Percentiles rank a stretch among this genome's conserved stretches.
Evolutionary conservation across 2,888 invertebrate species (phyloP).

Genomic region (Lasioglossum vierecki): DNA sequence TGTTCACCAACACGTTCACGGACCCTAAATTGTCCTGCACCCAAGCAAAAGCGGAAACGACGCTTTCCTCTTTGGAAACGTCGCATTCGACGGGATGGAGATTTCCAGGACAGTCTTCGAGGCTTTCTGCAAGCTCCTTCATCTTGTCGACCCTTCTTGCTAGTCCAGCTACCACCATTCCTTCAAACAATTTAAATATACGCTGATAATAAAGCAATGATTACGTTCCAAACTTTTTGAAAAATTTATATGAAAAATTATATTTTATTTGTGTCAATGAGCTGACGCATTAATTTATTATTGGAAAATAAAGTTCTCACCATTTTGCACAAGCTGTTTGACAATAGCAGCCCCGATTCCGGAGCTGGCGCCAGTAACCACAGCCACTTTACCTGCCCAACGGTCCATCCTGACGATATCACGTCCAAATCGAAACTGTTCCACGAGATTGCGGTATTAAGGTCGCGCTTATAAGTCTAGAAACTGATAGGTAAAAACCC

Average conservation of each 20-base stretch:
- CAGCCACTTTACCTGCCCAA: conserved; percentile 83
- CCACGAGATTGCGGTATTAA: conserved; percentile 35
- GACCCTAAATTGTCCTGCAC: conserved; percentile 80
- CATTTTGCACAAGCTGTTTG: conserved; percentile 81
- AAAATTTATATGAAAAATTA: neutral
- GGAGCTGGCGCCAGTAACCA: conserved; percentile 84
- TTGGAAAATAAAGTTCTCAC: conserved; percentile 67
- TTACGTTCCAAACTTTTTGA: neutral
- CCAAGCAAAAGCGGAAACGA: conserved; percentile 73
- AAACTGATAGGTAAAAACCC: conserved; percentile 64
- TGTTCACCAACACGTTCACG: conserved; percentile 84
- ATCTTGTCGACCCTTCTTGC: conserved; percentile 84
- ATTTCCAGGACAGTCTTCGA: conserved; percentile 74
- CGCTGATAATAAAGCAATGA: neutral
- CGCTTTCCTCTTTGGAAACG: conserved; percentile 73
- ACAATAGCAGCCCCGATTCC: conserved; percentile 84
- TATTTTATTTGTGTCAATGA: neutral
- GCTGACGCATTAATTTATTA: neutral
- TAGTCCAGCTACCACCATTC: conserved; percentile 82
- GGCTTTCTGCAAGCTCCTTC: conserved; percentile 74
- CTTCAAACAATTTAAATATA: conserved; percentile 59
- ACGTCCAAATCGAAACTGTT: conserved; percentile 45
- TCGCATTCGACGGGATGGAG: conserved; percentile 80
- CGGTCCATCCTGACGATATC: conserved; percentile 79
- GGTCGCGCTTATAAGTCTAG: conserved; percentile 72